Evolutionary conservation across 2,797 vertebrate genomes (phyloP), one percentile per base, ranked within the genome.

Genomic region (Myotis planiceps): DNA sequence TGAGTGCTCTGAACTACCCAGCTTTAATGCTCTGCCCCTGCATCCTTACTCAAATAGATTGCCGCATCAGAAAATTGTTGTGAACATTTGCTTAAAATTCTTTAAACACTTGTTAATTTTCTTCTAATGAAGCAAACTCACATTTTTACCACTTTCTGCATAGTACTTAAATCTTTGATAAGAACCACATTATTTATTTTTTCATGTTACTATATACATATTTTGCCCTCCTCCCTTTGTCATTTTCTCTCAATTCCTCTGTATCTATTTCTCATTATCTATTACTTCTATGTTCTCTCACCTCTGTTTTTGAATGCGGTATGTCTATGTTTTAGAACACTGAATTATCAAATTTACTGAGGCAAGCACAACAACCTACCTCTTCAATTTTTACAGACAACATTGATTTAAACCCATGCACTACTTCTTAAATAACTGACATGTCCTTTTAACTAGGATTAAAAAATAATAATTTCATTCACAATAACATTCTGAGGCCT

Each of bases 1-100:
- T 0, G 27, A 83, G 69, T 23, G 47, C 96, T 95, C 95, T 92
- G 85, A 97, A 95, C 90, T 49, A 60, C 47, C 23, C 23, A 21
- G 79, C 90, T 97, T 95, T 94, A 89, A 96, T 94, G 90, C 89
- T 60, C 81, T 72, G 79, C 12, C 75, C 45, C 29, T 93, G 92
- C 94, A 96, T 95, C 88, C 94, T 92, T 96, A 95, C 94, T 96
- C 96, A 96, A 96, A 96, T 74, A 96, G 95, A 95, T 96, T 84
- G 81, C 69, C 71, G 96, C 94, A 94, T 95, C 79, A 87, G 74
- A 96, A 76, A 76, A 66, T 18, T 49, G 29, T 88, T 89, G 83
- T 89, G 58, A 94, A 94, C 79, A 45, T 78, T 94, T 86, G 76
- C 47, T 94, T 91, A 93, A 93, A 92, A 66, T 94, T 95, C 13